Evolutionary conservation across 2,113 vertebrate genomes (phyloP).

Genomic region (Noctilio leporinus): DNA sequence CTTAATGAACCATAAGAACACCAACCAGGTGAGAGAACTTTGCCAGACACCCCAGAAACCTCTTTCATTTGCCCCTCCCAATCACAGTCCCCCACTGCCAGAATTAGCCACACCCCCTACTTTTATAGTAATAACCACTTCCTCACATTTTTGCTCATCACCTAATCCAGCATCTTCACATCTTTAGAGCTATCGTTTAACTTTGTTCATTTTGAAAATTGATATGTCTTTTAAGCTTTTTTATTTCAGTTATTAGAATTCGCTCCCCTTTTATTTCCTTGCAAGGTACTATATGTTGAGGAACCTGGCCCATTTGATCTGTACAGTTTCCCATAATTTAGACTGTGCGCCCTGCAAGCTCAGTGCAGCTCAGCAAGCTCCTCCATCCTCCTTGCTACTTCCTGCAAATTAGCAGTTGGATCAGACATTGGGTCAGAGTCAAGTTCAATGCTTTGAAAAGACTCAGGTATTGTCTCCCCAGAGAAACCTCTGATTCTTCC

Average conservation of each 20-base stretch:
- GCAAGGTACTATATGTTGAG: background rate
- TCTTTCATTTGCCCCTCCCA: background rate
- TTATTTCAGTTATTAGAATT: background rate
- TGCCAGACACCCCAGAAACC: background rate
- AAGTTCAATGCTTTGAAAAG: background rate
- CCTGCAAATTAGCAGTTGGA: background rate
- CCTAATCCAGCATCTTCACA: background rate
- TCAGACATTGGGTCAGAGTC: background rate
- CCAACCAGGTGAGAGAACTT: background rate
- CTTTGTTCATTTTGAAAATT: background rate
- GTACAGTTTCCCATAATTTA: background rate
- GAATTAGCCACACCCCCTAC: background rate
- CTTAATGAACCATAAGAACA: background rate
- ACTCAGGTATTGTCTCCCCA: background rate
- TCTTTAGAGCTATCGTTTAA: background rate
- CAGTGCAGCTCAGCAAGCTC: background rate
- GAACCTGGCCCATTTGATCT: background rate
- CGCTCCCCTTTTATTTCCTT: background rate
- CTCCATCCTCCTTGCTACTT: background rate
- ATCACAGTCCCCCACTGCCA: rapidly evolving
- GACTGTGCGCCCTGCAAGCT: background rate
- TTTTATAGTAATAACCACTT: background rate
- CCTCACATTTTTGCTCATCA: background rate
- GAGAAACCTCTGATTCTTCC: background rate
- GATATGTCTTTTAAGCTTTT: background rate